Evolutionary conservation across 1,140 invertebrate genomes (phyloP), one percentile per base, ranked within the genome.

Genomic region (Monomorium pharaonis): DNA sequence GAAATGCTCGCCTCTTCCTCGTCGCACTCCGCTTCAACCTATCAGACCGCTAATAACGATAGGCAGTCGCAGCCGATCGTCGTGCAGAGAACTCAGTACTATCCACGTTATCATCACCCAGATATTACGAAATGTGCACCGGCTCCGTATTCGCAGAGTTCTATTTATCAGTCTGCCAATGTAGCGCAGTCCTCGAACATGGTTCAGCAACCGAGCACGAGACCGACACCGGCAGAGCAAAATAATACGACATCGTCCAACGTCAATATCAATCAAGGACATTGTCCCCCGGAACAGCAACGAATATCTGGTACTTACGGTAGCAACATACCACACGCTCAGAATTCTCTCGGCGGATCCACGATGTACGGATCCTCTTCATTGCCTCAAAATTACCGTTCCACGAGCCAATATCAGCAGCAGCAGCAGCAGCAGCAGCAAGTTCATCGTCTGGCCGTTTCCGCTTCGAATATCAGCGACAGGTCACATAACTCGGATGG

Each of bases 111-210:
- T 70, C 94, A 94, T 90, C 94, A 94, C 69, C 94, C 94, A 37
- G 94, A 94, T n/a, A 94, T 94, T 65, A 93, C 94, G 7, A 94
- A 94, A 74, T 94, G 94, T 76, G 89, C 94, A 3, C 93, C 94
- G 33, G 92, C 86, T 1, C 94, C 94, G 4, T 92, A 93, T 44
- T 92, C 90, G 0, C 93, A 94, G 33, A 93, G 67, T 44, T 91
- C 93, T 14, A 91, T 90, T 51, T 94, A 94, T 24, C 92, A 94
- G 47, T 85, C 91, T 9, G 74, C 88, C 49, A 91, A 69, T 44
- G 89, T 86, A 4, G 76, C 91, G 18, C 80, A 91, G 14, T 30
- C 91, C 7, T 75, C 88, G 18, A 87, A 67, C 24, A 86, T 24
- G 87, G 51, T 65, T 51, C 90, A 75, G 37, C 72, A 63, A 56